Base-by-base conservation (phyloP, 1,140 invertebrate genomes). In the Lucilia cuprina region DNA sequence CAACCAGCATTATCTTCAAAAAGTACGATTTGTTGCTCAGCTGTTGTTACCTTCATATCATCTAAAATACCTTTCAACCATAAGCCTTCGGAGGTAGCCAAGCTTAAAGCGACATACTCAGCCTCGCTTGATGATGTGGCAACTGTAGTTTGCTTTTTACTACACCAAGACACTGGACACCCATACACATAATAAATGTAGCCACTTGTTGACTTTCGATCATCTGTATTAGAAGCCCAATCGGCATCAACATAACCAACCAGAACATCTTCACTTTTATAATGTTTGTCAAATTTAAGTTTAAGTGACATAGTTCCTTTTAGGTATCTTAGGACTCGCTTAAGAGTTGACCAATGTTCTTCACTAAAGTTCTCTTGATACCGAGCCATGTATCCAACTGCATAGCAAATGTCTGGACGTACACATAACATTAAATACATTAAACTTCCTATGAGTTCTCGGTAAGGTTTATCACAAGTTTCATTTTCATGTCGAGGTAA, bases 81-180 rank as follows among this genome's bases (percentile, higher is more conserved):
- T n/a, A 83, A 30, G 7, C 84, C 86, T 86, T 87, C 85, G 13
- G 74, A 17, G 83, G 86, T 77, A 9, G 85, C 84, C 74, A 83
- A 65, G 25, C 85, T 85, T 75, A 89, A 83, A 55, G 87, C 88
- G 78, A 91, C 86, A 83, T 89, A 91, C 65, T 91, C 90, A 2
- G 90, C 84, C 83, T 91, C 89, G 9, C 86, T 87, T 8, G 87
- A 87, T 60, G 50, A 65, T 35, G 25, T 30, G 21, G 82, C 82
- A 1, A 83, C 82, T 34, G 50, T 35, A 5, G 19, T 5, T 70
- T 83, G 82, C 1, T 65, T 83, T 60, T 34, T 55, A 19, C 50
- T 30, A 17, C 17, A 21, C 21, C 82, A 83, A 65, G 82, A 83
- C 14, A 83, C 34, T 17, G 82, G 19, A 83, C 21, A 30, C 4